Conservation (phyloP, 2,888 invertebrate species). For the Julus scandinavius region DNA sequence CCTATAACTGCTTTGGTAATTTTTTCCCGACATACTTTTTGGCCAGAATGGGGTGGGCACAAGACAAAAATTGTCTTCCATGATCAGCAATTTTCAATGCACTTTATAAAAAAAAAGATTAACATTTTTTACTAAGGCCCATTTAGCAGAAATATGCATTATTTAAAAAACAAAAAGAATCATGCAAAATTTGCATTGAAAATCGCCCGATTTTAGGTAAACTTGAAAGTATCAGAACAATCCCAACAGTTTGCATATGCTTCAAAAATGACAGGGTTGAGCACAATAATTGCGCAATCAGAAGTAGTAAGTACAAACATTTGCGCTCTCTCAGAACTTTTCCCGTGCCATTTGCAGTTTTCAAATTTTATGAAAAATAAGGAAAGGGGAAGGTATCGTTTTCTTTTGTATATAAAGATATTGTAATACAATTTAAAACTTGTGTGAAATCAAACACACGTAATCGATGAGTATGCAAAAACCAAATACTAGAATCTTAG, state of each 20-base stretch:
- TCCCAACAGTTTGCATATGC: not conserved
- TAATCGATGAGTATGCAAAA: constrained; percentile 25
- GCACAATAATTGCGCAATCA: not conserved
- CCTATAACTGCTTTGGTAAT: too few species aligned
- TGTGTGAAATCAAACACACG: not conserved
- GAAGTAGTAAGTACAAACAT: not conserved
- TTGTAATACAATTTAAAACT: constrained; percentile 14
- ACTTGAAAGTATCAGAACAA: not conserved
- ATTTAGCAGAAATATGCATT: not conserved
- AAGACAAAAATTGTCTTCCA: not conserved
- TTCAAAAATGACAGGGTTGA: not conserved
- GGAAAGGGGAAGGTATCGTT: not conserved
- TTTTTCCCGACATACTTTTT: not conserved
- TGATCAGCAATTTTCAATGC: too few species aligned
- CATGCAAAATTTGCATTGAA: not conserved
- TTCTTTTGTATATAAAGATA: not conserved
- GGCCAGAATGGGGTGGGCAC: not conserved
- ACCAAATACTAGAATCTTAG: constrained; percentile 19
- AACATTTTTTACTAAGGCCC: not conserved
- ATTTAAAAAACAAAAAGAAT: not conserved
- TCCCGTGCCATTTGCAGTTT: not conserved
- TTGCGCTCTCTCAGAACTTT: not conserved
- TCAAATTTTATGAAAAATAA: not conserved
- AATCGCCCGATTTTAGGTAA: too few species aligned
- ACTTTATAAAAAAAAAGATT: too few species aligned